Evolutionary conservation across 2,113 vertebrate genomes (phyloP), one percentile per base, ranked within the genome.

Genomic region (Entelurus aequoreus): DNA sequence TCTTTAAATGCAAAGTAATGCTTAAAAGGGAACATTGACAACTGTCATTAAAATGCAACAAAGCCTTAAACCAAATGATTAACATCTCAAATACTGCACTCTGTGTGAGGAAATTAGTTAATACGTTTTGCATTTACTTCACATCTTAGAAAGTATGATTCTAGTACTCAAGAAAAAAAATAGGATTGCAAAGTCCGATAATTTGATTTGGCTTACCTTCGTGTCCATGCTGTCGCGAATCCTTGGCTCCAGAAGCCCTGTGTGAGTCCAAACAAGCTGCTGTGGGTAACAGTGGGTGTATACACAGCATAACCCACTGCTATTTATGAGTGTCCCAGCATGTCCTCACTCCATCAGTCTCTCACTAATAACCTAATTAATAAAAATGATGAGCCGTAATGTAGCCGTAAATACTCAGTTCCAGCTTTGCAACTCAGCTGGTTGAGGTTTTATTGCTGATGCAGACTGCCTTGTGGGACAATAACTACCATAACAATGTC

Each of bases 241-340:
- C 66, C 57, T 63, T 5, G 57, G 53, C 50, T 58, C 21, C 37
- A 44, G 66, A 62, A 48, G 54, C 57, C 69, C 48, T 51, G 10
- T 21, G 60, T 44, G 65, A 58, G 56, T 56, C 59, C 15, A 51
- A 35, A 5, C 40, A 4, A 60, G 62, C 54, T 42, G 58, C 46
- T 64, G 52, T 69, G 61, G 56, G 48, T 53, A 50, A 15, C 37
- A n/a, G 63, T 51, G 67, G 65, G 57, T 54, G 48, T 36, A 21
- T 40, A 40, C 38, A 6, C 54, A 28, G 53, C 63, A 42, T 60
- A 47, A 59, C 61, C 60, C 68, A 72, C 61, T 71, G 82, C 70
- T 74, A 88, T 85, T 84, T 86, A 88, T 62, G 77, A 57, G 71
- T 44, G 48, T 79, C 81, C 79, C 77, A 77, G 50, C 66, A 10